phyloP scores from a whole-genome alignment of 2,113 vertebrate genomes.

The Osmerus eperlanus region DNA sequence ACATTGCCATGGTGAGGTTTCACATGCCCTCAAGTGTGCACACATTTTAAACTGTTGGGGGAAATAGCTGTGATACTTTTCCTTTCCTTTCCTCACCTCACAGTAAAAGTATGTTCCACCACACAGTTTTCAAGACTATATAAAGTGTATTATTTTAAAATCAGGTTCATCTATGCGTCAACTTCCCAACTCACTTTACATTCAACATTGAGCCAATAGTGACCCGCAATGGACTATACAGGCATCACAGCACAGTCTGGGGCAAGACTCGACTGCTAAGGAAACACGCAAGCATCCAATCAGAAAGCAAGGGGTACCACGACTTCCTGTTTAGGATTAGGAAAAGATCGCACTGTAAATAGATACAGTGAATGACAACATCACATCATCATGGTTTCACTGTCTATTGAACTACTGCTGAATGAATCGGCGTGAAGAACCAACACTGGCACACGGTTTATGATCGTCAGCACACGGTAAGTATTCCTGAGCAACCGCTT shows the following conservation, averaged over 20 bases:
- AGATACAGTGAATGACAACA: background rate
- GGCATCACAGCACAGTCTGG: background rate
- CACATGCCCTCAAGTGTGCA: no score
- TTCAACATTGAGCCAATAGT: conserved; percentile 5
- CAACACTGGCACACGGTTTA: conserved; percentile 13
- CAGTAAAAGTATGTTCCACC: no score
- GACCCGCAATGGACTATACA: conserved; percentile 12
- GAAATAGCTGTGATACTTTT: no score
- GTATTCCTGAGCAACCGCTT: conserved; percentile 16
- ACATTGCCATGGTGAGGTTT: no score
- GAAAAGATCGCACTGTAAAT: conserved; percentile 14
- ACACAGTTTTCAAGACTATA: no score
- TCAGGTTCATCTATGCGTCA: no score
- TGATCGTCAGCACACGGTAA: conserved; percentile 49
- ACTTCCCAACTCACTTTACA: no score
- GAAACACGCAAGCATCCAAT: conserved; percentile 39
- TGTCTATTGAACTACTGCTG: conserved; percentile 1
- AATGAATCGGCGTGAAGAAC: background rate
- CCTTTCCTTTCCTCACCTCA: no score
- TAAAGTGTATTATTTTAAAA: background rate
- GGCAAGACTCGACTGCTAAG: background rate
- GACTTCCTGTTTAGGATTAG: conserved; percentile 64
- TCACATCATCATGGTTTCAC: background rate
- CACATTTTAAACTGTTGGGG: no score
- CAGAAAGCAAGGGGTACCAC: background rate